Evolutionary conservation across 2,888 invertebrate genomes (phyloP).

Genomic region (Lissonota sp.): DNA sequence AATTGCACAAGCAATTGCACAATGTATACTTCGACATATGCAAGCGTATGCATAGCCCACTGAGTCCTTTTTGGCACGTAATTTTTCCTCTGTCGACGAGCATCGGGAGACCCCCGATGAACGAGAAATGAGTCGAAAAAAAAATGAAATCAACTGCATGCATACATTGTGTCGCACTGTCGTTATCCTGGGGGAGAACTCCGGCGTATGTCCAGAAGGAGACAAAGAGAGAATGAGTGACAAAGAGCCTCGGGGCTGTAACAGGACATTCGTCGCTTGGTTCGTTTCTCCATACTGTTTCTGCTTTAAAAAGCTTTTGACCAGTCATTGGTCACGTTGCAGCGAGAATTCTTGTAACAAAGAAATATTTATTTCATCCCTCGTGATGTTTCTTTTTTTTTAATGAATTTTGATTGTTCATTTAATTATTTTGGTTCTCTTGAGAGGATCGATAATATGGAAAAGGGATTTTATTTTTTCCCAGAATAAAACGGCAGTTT

Average conservation of each 20-base stretch:
- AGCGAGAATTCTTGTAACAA: neutral
- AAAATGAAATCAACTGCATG: slow-evolving; percentile 53
- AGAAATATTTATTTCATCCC: too few species aligned
- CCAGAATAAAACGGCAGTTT: too few species aligned
- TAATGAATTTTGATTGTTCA: neutral
- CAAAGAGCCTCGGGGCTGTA: slow-evolving; percentile 44
- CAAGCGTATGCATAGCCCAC: slow-evolving; percentile 20
- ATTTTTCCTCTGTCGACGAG: slow-evolving; percentile 21
- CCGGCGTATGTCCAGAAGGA: slow-evolving; percentile 30
- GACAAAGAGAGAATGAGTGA: slow-evolving; percentile 28
- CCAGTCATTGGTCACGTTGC: slow-evolving; percentile 16
- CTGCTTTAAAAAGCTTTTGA: slow-evolving; percentile 10
- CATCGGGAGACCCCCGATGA: slow-evolving; percentile 14
- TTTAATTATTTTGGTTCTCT: neutral
- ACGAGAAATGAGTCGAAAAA: slow-evolving; percentile 14
- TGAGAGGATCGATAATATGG: too few species aligned
- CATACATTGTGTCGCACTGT: slow-evolving; percentile 48
- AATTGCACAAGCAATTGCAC: slow-evolving; percentile 31
- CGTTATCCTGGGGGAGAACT: slow-evolving; percentile 24
- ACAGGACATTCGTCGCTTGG: slow-evolving; percentile 29
- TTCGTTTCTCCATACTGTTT: slow-evolving; percentile 30
- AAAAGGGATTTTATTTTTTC: too few species aligned
- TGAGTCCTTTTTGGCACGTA: slow-evolving; percentile 22
- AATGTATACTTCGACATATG: slow-evolving; percentile 47
- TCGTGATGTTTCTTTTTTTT: neutral